Conservation (phyloP, 2,113 vertebrate species). For the Falco punctatus region DNA sequence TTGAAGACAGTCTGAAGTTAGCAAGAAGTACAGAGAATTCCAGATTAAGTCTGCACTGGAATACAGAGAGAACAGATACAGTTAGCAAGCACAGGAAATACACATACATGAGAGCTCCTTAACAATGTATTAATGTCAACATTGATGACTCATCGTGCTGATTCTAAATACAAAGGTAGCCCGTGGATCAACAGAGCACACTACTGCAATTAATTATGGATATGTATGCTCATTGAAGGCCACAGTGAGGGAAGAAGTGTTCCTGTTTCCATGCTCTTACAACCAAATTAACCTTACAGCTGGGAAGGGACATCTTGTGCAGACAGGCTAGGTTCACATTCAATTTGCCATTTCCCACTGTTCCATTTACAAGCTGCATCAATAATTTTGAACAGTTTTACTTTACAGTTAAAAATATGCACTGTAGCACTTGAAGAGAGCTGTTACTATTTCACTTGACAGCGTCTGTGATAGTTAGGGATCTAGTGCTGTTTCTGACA, state of each 20-base stretch:
- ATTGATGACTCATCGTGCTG: accelerated
- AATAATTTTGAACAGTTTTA: not conserved
- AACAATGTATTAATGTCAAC: not conserved
- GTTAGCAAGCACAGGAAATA: not conserved
- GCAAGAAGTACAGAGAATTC: not conserved
- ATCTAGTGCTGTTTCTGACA: not conserved
- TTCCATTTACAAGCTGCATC: not conserved
- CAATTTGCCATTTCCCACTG: not conserved
- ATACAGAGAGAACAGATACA: not conserved
- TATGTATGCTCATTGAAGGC: not conserved
- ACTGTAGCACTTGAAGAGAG: not conserved
- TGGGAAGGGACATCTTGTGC: not conserved
- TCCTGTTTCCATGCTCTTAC: not conserved
- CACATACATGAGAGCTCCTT: not conserved
- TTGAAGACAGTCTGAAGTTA: not conserved
- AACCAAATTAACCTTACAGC: not conserved
- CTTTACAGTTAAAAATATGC: not conserved
- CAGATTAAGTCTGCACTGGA: not conserved
- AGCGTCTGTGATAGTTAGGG: not conserved
- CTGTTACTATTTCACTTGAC: not conserved
- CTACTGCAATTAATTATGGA: not conserved
- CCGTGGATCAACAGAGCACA: not conserved
- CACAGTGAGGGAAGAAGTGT: not conserved
- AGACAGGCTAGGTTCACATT: not conserved
- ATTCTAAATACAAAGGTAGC: not conserved